Base-by-base conservation (phyloP, 2,797 vertebrate species). In the Halcyon leucocephala region DNA sequence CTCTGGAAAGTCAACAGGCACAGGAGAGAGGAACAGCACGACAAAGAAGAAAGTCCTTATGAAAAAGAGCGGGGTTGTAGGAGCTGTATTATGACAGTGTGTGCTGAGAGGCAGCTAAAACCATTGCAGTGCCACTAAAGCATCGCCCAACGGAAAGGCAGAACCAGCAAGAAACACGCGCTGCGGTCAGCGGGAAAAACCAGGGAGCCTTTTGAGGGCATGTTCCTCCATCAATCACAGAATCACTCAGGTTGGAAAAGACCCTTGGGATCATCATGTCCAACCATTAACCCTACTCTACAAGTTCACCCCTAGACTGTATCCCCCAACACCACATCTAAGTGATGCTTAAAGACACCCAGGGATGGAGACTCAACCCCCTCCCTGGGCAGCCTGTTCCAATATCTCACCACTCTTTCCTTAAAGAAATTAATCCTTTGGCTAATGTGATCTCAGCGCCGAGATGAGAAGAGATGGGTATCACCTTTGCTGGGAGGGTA, bases 21-120 rank as follows among this genome's bases (percentile, higher is more conserved):
- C 6, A 2, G 72, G 11, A 39, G 48, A 29, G 22, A 64, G 44
- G 44, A 8, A 8, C 12, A 39, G 60, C 1, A 14, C 18, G 14
- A 15, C 4, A 26, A 54, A 62, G 22, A 41, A 41, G 13, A 14
- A n/a, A 73, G 37, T 6, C 14, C 71, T 62, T 42, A 26, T 21
- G 37, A 24, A 42, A 48, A 67, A 26, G 10, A 29, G 52, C 3
- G 7, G 13, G 33, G 37, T 13, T 91, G 84, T 15, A 11, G 71
- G 2, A 54, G 76, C 41, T 71, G 7, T 3, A 0, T 21, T 18
- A 29, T 4, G 42, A 29, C 17, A 5, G 5, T 2, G 14, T 6
- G 39, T 35, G 41, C 8, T 67, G 16, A 78, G 7, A 8, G 29
- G 19, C 29, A 82, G 69, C 73, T 31, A 5, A 54, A 86, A 28